A percentile compares a stretch with the other conserved stretches of the same genome.
These are phyloP conservation scores for Lacanobia wlatinum DNA, from an alignment of 2,888 invertebrate genomes.

Conservation along the genomic window DNA sequence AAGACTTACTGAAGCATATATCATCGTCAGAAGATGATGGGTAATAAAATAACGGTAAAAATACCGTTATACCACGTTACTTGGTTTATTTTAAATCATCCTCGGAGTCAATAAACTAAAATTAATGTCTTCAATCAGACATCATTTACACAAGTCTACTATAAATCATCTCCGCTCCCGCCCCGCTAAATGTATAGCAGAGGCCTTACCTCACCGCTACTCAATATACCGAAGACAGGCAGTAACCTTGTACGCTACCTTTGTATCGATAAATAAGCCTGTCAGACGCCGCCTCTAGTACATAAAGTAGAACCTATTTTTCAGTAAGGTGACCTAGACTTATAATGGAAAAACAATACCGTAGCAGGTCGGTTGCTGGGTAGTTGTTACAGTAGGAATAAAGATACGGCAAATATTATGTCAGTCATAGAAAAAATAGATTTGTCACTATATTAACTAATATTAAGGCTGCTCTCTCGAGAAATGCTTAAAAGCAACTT, in stretches of 20 bases:
- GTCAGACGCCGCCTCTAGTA: slow-evolving; percentile 32
- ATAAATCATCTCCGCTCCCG: not conserved
- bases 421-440: not conserved
- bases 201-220: slow-evolving; percentile 12
- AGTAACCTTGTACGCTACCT: slow-evolving; percentile 43
- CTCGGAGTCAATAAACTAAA: too few relatives aligned
- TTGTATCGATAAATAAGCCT: slow-evolving; percentile 59
- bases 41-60: too few relatives aligned
- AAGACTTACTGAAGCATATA: too few relatives aligned
- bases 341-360: slow-evolving; percentile 22
- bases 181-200: not conserved
- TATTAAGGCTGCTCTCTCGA: too few relatives aligned
- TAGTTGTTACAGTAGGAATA: not conserved
- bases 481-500: too few relatives aligned
- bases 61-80: too few relatives aligned
- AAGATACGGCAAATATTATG: not conserved
- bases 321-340: slow-evolving; percentile 29
- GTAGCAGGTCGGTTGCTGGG: not conserved
- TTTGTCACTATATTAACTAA: not conserved
- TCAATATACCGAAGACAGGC: slow-evolving; percentile 44
- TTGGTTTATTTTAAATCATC: too few relatives aligned
- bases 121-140: not conserved
- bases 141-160: not conserved
- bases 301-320: slow-evolving; percentile 28
- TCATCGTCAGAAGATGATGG: too few relatives aligned